Percentiles rank a stretch among this genome's conserved stretches.
Evolutionary conservation across 2,113 vertebrate genomes (phyloP).

Genomic region (Propithecus coquereli): DNA sequence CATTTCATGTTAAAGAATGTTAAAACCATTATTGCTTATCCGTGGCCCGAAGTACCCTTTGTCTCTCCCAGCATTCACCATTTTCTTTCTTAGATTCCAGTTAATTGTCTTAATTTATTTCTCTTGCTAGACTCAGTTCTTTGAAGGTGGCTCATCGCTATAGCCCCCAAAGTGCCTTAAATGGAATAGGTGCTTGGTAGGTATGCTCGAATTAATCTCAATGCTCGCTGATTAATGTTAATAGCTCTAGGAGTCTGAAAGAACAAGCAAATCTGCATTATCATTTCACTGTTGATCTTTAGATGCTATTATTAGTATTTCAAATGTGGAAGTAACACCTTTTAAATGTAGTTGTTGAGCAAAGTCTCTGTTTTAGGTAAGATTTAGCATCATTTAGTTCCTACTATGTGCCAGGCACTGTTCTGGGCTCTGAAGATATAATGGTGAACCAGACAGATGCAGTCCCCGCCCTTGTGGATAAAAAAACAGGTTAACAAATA

Average conservation of each 20-base stretch:
- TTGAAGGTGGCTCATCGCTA: background rate
- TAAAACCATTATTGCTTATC: background rate
- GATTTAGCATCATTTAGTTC: background rate
- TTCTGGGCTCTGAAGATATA: background rate
- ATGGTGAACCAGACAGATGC: background rate
- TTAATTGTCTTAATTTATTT: background rate
- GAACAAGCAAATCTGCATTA: background rate
- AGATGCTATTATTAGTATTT: background rate
- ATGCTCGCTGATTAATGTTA: background rate
- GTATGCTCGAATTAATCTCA: background rate
- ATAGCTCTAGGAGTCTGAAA: background rate
- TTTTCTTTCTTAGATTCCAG: conserved; percentile 11
- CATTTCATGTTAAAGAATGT: background rate
- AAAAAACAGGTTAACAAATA: background rate
- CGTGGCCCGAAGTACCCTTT: background rate
- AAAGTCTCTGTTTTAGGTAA: background rate
- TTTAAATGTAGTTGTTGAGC: background rate
- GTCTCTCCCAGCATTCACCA: background rate
- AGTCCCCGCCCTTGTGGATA: background rate
- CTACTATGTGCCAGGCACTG: background rate
- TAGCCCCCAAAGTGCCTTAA: background rate
- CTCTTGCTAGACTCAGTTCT: background rate
- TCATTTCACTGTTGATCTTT: background rate
- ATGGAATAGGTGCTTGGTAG: background rate
- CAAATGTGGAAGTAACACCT: background rate